phyloP scores from a whole-genome alignment of 2,888 invertebrate species.

The Pollenia griseotomentosa region DNA sequence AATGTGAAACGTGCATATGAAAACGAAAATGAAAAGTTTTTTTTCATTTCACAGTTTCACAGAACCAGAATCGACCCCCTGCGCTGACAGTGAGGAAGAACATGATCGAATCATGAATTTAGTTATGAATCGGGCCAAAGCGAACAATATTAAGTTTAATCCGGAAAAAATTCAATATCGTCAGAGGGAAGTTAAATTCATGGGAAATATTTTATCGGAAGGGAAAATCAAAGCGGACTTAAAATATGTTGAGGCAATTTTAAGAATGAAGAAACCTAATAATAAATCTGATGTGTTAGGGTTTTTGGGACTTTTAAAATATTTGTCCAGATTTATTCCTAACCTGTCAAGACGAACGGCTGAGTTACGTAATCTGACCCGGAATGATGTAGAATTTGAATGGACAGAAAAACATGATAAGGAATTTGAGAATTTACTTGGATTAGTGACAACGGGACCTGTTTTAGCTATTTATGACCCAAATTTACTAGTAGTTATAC shows the following conservation, averaged over 20 bases:
- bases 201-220: background rate
- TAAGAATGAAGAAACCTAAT: too few species aligned
- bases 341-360: slow-evolving; percentile 60
- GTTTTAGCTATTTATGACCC: slow-evolving; percentile 64
- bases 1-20: too few species aligned
- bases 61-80: too few species aligned
- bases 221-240: too few species aligned
- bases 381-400: background rate
- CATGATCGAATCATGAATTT: slow-evolving; percentile 7
- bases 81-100: slow-evolving; percentile 8
- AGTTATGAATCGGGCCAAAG: slow-evolving; percentile 6
- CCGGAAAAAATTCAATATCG: background rate
- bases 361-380: slow-evolving; percentile 30
- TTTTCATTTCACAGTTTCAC: too few species aligned
- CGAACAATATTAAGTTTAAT: slow-evolving; percentile 13
- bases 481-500: slow-evolving; percentile 50
- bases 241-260: too few species aligned
- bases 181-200: background rate
- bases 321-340: slow-evolving; percentile 29
- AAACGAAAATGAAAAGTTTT: too few species aligned
- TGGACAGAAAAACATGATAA: too few species aligned
- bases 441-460: slow-evolving; percentile 6
- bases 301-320: too few species aligned
- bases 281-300: too few species aligned
- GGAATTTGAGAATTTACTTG: too few species aligned